These are phyloP conservation scores for Ametastegia equiseti DNA, from an alignment of 2,888 invertebrate species.

Conservation along the genomic window DNA sequence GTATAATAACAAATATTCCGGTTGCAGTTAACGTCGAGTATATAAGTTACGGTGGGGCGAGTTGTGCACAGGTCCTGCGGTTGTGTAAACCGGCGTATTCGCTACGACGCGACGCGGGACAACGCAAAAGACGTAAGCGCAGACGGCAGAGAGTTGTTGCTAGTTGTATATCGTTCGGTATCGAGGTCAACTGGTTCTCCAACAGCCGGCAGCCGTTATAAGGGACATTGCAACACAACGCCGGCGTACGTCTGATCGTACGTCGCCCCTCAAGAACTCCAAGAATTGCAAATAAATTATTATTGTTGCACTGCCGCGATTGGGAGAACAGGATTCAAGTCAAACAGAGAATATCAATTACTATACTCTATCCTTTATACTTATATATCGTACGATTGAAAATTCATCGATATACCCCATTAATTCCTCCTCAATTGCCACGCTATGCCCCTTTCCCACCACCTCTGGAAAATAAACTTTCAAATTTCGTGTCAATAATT, in stretches of 20 bases:
- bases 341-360: slow-evolving; percentile 10
- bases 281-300: slow-evolving; percentile 49
- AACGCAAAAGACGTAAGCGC: slow-evolving; percentile 6
- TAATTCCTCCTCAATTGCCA: not conserved
- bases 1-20: not conserved
- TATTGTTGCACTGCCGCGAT: slow-evolving; percentile 9
- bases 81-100: slow-evolving; percentile 35
- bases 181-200: slow-evolving; percentile 74
- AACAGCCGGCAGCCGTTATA: slow-evolving; percentile 71
- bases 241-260: slow-evolving; percentile 40
- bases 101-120: slow-evolving; percentile 7
- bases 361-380: not conserved
- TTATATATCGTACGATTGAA: not conserved
- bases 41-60: not conserved
- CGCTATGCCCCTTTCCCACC: not conserved
- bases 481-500: no score
- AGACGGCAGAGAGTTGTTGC: slow-evolving; percentile 41
- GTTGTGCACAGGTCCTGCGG: slow-evolving; percentile 12
- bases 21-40: not conserved
- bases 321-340: slow-evolving; percentile 5
- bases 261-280: slow-evolving; percentile 37
- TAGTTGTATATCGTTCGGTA: slow-evolving; percentile 59
- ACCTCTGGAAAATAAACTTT: not conserved
- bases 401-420: not conserved
- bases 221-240: slow-evolving; percentile 69